These are phyloP conservation scores for Aleiodes alternator DNA, from an alignment of 2,888 invertebrate species.

Conservation along the genomic window DNA sequence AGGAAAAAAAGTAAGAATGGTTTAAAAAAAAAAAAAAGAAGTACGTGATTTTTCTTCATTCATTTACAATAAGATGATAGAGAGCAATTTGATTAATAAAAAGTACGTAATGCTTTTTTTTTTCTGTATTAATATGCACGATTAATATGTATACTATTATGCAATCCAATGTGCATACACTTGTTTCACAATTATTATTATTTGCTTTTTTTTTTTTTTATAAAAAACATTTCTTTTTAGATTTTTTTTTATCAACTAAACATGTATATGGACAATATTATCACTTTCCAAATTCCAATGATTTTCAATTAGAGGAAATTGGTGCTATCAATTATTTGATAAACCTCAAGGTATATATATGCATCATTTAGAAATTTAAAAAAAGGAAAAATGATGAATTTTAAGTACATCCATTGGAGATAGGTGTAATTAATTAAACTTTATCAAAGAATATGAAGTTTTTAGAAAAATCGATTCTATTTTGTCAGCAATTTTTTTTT, in stretches of 20 bases:
- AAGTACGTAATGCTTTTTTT: conserved; percentile 14
- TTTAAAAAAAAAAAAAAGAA: not conserved
- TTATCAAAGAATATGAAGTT: no score
- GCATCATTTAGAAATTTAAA: no score
- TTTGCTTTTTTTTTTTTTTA: not conserved
- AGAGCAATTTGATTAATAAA: conserved; percentile 9
- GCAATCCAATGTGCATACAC: not conserved
- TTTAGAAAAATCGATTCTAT: no score
- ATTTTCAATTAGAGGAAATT: not conserved
- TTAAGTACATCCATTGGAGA: no score
- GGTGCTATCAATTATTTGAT: not conserved
- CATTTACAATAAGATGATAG: not conserved
- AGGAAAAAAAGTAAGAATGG: not conserved
- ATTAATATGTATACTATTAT: conserved; percentile 19
- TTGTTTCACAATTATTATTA: conserved; percentile 22
- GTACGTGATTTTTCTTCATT: no score
- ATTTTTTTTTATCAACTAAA: conserved; percentile 11
- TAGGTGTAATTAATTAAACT: not conserved
- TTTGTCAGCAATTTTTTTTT: no score
- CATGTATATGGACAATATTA: conserved; percentile 26
- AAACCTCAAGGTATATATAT: no score
- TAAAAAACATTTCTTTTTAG: not conserved
- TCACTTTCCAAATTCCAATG: conserved; percentile 13
- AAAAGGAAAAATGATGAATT: not conserved
- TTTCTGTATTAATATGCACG: conserved; percentile 1